Evolutionary conservation across 1,140 invertebrate species (phyloP), one percentile per base, ranked within the genome.

Genomic region (Diorhabda carinulata): DNA sequence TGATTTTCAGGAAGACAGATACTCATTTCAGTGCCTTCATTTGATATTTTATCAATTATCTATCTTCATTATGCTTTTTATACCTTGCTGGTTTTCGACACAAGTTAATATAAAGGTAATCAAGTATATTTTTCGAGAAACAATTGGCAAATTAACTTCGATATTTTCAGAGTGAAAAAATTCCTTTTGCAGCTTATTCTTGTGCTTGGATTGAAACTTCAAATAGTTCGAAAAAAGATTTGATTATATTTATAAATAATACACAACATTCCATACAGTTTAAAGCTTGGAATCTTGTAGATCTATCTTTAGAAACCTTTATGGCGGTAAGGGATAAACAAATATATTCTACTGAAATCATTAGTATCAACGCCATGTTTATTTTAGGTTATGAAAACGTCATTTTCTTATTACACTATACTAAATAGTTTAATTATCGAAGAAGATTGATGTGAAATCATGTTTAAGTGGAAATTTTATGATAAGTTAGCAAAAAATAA

Each of bases 231-330:
- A 52, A 52, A 52, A 52, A 4, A 6, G 47, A 52, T 3, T 52
- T 52, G 47, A 52, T 52, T 6, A 4, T 52, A 52, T 52, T 52
- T n/a, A 8, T 52, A 52, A 6, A 8, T 52, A 52, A 52, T n/a
- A 8, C 3, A 6, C 47, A 52, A 52, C 6, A 52, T 8, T n/a
- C 47, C 6, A 52, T 52, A 8, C 47, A 52, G n/a, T 4, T 52
- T 8, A 52, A 52, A 52, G 47, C 47, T 8, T 8, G 6, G 47
- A n/a, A 52, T n/a, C 6, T 52, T 52, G 47, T 52, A 52, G 47
- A 52, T 52, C n/a, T 52, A 52, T 52, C 47, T 52, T 52, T 52
- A n/a, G 47, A 52, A n/a, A 52, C 47, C 47, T 52, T 8, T 52
- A 52, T 52, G 47, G 47, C 47, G 47, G 47, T 52, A 52, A 52